phyloP scores from a whole-genome alignment of 2,888 invertebrate species.

The Drosophila paracracens region DNA sequence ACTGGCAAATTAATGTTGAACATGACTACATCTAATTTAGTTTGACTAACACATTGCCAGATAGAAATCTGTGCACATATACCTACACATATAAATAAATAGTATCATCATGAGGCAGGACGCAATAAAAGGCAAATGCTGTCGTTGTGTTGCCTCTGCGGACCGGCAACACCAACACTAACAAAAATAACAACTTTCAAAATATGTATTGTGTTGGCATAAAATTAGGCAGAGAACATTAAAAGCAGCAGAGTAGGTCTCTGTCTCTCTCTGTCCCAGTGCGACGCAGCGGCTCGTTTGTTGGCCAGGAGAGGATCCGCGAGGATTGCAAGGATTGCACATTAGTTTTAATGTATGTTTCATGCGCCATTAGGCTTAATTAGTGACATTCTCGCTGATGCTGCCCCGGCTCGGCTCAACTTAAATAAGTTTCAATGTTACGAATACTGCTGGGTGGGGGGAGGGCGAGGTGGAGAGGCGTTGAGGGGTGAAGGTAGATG shows the following conservation, averaged over 20 bases:
- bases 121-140: conserved; percentile 56
- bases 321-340: conserved; percentile 64
- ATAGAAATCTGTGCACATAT: conserved; percentile 18
- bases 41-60: conserved; percentile 21
- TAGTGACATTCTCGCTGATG: conserved; percentile 62
- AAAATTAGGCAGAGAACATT: conserved; percentile 71
- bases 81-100: conserved; percentile 6
- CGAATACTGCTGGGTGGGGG: conserved; percentile 2
- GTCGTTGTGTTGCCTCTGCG: neutral
- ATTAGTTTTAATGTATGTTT: conserved; percentile 81
- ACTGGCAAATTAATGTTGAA: neutral
- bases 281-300: conserved; percentile 26
- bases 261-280: neutral
- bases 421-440: conserved; percentile 66
- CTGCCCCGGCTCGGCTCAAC: conserved; percentile 33
- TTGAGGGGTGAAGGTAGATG: conserved; percentile 18
- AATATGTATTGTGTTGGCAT: conserved; percentile 58
- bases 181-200: neutral
- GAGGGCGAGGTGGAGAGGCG: neutral
- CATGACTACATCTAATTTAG: conserved; percentile 1
- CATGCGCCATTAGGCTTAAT: conserved; percentile 80
- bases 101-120: conserved; percentile 23
- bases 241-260: conserved; percentile 37
- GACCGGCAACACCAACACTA: conserved; percentile 5
- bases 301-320: conserved; percentile 8